Base-by-base conservation (phyloP, 1,140 invertebrate genomes). In the Leptonema lineaticorne region DNA sequence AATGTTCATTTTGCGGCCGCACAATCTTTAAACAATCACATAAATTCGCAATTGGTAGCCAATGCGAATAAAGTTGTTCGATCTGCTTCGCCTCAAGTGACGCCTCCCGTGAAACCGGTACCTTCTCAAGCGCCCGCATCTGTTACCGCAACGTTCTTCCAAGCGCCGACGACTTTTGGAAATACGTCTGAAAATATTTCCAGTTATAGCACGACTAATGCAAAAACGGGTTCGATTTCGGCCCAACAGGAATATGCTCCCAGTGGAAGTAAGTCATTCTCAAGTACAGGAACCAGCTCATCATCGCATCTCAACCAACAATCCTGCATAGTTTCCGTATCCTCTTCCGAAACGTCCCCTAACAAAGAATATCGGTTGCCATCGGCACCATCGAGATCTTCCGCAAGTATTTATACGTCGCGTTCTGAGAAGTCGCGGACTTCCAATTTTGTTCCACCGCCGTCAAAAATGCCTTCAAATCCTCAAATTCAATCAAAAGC, bases 271-370 rank as follows among this genome's bases (percentile, higher is more conserved):
- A 84, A 84, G 81, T 84, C 83, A 73, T 83, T 81, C 81, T 83
- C 81, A 78, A 83, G 79, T 82, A 80, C 81, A 77, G 79, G 80
- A 80, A 82, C 78, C 77, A 77, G 68, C 69, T 74, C 81, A 75
- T 77, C 80, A 79, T 76, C 78, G 76, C 82, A 82, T 64, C 71
- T 72, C 76, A 79, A 79, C 58, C 87, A 89, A 74, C 87, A 89
- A 77, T 88, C 88, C 18, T 89, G 89, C 76, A 89, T 90, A 62
- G 89, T 89, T 50, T 86, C 88, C 65, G 86, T 87, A 69, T 82
- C 87, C 41, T 71, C 79, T 29, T 83, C 84, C 29, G 79, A 83
- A 5, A 63, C 78, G 0, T 74, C 76, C 67, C 76, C 81, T 60
- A 81, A 79, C 33, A 89, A 89, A 78, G 87, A 88, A 48, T 88